A percentile compares a stretch with the other conserved stretches of the same genome.
These are phyloP conservation scores for Cephus cinctus DNA, from an alignment of 1,140 invertebrate genomes.

Conservation along the genomic window DNA sequence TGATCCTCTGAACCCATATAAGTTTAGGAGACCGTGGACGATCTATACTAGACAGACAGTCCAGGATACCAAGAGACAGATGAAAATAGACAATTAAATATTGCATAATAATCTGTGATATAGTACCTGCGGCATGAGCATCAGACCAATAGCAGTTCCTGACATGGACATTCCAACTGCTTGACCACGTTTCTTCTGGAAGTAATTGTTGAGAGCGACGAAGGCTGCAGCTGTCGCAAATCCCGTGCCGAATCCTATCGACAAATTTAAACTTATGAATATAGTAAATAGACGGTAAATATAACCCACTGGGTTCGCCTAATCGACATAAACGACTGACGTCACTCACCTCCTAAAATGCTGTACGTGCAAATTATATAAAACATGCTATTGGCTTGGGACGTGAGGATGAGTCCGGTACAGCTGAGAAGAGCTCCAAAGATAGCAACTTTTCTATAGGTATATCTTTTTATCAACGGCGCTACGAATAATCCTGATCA, in stretches of 20 bases:
- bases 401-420: slow-evolving; percentile 66
- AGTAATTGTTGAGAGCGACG: slow-evolving; percentile 73
- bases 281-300: no score
- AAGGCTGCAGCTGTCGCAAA: slow-evolving; percentile 70
- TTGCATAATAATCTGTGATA: background rate
- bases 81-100: background rate
- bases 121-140: slow-evolving; percentile 68
- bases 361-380: slow-evolving; percentile 74
- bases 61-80: no score
- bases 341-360: slow-evolving; percentile 68
- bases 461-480: slow-evolving; percentile 70
- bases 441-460: slow-evolving; percentile 71
- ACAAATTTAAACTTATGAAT: no score
- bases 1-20: slow-evolving; percentile 50
- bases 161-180: slow-evolving; percentile 75
- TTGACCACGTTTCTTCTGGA: slow-evolving; percentile 70
- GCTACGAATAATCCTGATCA: slow-evolving; percentile 66
- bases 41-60: no score
- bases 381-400: slow-evolving; percentile 67
- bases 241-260: slow-evolving; percentile 69
- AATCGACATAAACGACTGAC: background rate
- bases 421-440: slow-evolving; percentile 66
- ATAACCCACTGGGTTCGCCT: no score
- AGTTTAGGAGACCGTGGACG: slow-evolving; percentile 24
- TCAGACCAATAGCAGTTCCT: slow-evolving; percentile 72